A percentile compares a stretch with the other conserved stretches of the same genome.
Conservation (phyloP, 2,888 invertebrate species). For the Bhutanitis thaidina region DNA sequence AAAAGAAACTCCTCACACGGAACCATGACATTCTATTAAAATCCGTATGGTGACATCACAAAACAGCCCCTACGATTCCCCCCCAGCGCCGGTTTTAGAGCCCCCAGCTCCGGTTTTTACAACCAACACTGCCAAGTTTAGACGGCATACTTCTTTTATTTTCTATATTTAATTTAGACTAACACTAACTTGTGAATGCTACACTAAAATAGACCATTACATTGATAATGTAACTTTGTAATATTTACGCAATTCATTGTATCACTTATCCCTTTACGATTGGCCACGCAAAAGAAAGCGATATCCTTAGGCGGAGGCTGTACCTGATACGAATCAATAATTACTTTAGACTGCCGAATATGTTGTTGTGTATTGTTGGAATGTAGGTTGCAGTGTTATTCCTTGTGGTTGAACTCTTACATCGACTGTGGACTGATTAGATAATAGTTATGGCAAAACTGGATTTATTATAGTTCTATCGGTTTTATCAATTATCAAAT, state of each 20-base stretch:
- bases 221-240: slow-evolving; percentile 14
- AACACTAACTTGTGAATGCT: too few relatives aligned
- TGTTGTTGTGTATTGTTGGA: slow-evolving; percentile 24
- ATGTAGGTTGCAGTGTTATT: slow-evolving; percentile 24
- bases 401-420: slow-evolving; percentile 16
- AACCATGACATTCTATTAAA: too few relatives aligned
- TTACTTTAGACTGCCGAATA: slow-evolving; percentile 41
- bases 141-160: too few relatives aligned
- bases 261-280: slow-evolving; percentile 50
- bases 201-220: slow-evolving; percentile 3
- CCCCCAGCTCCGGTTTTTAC: too few relatives aligned
- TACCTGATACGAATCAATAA: slow-evolving; percentile 43
- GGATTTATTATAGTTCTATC: background rate
- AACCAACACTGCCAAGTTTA: too few relatives aligned
- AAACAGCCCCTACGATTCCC: too few relatives aligned
- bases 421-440: slow-evolving; percentile 24
- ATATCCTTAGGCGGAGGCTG: slow-evolving; percentile 59
- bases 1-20: too few relatives aligned
- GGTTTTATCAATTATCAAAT: background rate
- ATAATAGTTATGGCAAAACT: slow-evolving; percentile 18
- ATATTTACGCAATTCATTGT: slow-evolving; percentile 49
- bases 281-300: slow-evolving; percentile 68
- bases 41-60: too few relatives aligned
- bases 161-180: too few relatives aligned
- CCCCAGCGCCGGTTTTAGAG: too few relatives aligned